Conservation (phyloP, 2,797 vertebrate species). For the Chanos chanos region DNA sequence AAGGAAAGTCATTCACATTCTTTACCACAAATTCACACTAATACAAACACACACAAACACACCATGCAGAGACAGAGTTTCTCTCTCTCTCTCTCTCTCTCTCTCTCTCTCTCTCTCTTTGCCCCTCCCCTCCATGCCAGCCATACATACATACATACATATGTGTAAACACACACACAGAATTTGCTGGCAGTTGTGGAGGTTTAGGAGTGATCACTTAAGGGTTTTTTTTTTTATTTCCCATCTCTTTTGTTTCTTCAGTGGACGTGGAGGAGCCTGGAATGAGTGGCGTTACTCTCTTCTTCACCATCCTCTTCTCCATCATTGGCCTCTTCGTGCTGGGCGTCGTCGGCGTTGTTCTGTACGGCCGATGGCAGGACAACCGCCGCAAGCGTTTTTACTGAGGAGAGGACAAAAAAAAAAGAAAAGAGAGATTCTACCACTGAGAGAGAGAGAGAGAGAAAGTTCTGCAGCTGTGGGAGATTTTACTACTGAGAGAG, state of each 20-base stretch:
- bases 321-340: constrained; percentile 80
- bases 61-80: too few relatives aligned
- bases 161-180: too few relatives aligned
- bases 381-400: constrained; percentile 92
- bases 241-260: constrained; percentile 58
- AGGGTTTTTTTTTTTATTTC: neutral
- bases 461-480: too few relatives aligned
- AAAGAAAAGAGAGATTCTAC: neutral
- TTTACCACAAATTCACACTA: too few relatives aligned
- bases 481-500: too few relatives aligned
- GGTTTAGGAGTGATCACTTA: constrained; percentile 41
- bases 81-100: neutral
- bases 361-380: constrained; percentile 89
- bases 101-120: neutral
- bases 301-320: constrained; percentile 85
- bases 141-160: too few relatives aligned
- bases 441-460: neutral
- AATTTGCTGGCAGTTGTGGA: too few relatives aligned
- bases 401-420: constrained; percentile 57
- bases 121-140: too few relatives aligned
- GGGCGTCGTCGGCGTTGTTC: constrained; percentile 72
- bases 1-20: too few relatives aligned
- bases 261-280: constrained; percentile 74
- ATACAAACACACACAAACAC: too few relatives aligned
- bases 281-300: constrained; percentile 78